Evolutionary conservation across 2,888 invertebrate species (phyloP).

Genomic region (Melolontha melolontha): DNA sequence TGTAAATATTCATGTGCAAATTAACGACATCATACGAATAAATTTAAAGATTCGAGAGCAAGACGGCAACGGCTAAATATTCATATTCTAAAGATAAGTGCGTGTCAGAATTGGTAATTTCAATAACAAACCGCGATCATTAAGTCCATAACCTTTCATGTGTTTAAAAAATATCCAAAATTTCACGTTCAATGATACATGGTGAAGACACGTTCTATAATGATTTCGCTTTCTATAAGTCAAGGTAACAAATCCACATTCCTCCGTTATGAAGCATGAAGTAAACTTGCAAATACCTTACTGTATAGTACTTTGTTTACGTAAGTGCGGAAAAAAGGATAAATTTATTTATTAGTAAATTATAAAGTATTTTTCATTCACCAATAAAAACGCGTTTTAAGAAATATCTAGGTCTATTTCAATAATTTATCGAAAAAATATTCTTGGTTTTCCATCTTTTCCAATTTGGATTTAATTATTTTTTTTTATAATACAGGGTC

Average conservation of each 20-base stretch:
- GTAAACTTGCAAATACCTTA: conserved; percentile 13
- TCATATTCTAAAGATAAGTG: too few relatives aligned
- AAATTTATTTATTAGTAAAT: too few relatives aligned
- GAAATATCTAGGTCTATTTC: neutral
- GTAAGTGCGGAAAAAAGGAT: neutral
- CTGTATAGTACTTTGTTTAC: neutral
- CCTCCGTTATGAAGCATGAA: conserved; percentile 24
- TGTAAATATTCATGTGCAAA: too few relatives aligned
- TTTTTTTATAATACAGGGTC: too few relatives aligned
- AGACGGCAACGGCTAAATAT: too few relatives aligned
- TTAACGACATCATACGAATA: too few relatives aligned
- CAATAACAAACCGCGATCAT: too few relatives aligned
- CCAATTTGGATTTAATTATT: too few relatives aligned
- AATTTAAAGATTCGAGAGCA: too few relatives aligned
- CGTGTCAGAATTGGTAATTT: neutral
- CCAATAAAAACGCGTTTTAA: neutral
- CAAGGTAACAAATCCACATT: conserved; percentile 41
- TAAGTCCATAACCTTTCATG: neutral
- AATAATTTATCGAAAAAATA: too few relatives aligned
- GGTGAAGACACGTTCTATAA: conserved; percentile 26
- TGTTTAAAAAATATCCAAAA: conserved; percentile 1
- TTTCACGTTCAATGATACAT: conserved; percentile 20
- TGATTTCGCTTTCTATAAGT: conserved; percentile 42
- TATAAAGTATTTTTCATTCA: neutral
- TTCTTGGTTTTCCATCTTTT: too few relatives aligned